phyloP scores from a whole-genome alignment of 2,888 invertebrate species.

The Gordius sp. region DNA sequence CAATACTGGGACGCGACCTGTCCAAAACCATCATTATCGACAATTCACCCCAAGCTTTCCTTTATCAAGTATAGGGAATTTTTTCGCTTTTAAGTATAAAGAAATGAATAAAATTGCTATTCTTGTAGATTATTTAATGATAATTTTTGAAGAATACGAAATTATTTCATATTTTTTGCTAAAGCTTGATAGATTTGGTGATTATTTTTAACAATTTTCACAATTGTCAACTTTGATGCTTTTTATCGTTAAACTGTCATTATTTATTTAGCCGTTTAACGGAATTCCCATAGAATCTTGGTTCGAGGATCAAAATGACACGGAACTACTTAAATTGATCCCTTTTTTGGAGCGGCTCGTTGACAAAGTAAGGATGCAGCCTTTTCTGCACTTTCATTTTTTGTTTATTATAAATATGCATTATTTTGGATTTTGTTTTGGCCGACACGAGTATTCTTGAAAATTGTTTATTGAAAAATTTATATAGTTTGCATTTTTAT shows the following conservation, averaged over 20 bases:
- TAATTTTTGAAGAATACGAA: neutral
- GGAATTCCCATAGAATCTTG: constrained; percentile 89
- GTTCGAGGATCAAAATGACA: constrained; percentile 67
- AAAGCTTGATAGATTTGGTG: too few species aligned
- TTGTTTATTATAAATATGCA: too few species aligned
- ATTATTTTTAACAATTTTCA: too few species aligned
- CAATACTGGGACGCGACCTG: constrained; percentile 65
- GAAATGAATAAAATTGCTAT: constrained; percentile 10
- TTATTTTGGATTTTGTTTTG: too few species aligned
- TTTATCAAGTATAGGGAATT: constrained; percentile 54
- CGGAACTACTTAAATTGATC: constrained; percentile 60
- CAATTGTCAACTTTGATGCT: too few species aligned
- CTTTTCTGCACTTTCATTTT: too few species aligned
- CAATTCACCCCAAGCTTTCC: constrained; percentile 66
- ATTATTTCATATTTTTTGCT: too few species aligned
- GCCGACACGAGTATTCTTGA: too few species aligned
- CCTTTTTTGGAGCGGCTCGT: constrained; percentile 83
- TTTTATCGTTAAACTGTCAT: too few species aligned
- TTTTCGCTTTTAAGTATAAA: neutral
- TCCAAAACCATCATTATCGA: constrained; percentile 60
- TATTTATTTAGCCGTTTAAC: constrained; percentile 48
- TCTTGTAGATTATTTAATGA: neutral
- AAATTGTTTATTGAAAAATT: too few species aligned
- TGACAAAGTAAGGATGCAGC: too few species aligned
- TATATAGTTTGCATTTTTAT: too few species aligned